Evolutionary conservation across 1,140 invertebrate genomes (phyloP).

Genomic region (Drosophila varians): DNA sequence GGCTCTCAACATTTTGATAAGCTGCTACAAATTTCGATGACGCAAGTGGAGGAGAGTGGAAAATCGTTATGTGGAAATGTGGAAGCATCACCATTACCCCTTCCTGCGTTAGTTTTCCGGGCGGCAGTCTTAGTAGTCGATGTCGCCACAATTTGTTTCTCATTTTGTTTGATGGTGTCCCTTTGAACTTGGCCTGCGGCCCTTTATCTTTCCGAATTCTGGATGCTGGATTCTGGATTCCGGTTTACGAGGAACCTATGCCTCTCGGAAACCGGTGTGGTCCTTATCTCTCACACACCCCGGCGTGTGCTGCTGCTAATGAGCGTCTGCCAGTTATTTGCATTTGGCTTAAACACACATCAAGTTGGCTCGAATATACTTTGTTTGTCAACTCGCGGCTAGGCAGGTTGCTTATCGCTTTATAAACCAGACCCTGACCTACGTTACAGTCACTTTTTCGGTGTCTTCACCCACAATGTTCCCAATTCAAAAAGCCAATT

Average conservation of each 20-base stretch:
- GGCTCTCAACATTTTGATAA: constrained; percentile 35
- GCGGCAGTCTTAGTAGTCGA: constrained; percentile 20
- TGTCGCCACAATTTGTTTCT: constrained; percentile 68
- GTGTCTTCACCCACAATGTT: too few species aligned
- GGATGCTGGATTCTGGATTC: constrained; percentile 11
- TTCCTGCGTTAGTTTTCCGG: constrained; percentile 3
- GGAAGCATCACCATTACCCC: constrained; percentile 10
- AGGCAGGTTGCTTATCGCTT: constrained; percentile 11
- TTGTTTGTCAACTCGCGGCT: neutral
- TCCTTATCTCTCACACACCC: constrained; percentile 51
- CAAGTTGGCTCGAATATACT: constrained; percentile 28
- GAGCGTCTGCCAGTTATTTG: constrained; percentile 49
- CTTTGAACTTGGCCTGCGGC: constrained; percentile 57
- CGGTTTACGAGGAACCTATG: neutral
- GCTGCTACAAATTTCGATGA: constrained; percentile 74
- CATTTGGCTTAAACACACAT: constrained; percentile 42
- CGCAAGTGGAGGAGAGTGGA: constrained; percentile 56
- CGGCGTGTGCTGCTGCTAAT: constrained; percentile 54
- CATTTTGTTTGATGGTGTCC: constrained; percentile 67
- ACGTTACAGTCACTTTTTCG: too few species aligned
- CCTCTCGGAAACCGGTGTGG: constrained; percentile 46
- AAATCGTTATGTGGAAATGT: constrained; percentile 25
- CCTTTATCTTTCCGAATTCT: constrained; percentile 23
- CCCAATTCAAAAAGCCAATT: too few species aligned
- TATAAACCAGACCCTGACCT: constrained; percentile 27